Evolutionary conservation across 2,797 vertebrate genomes (phyloP).

Genomic region (Pampus argenteus): DNA sequence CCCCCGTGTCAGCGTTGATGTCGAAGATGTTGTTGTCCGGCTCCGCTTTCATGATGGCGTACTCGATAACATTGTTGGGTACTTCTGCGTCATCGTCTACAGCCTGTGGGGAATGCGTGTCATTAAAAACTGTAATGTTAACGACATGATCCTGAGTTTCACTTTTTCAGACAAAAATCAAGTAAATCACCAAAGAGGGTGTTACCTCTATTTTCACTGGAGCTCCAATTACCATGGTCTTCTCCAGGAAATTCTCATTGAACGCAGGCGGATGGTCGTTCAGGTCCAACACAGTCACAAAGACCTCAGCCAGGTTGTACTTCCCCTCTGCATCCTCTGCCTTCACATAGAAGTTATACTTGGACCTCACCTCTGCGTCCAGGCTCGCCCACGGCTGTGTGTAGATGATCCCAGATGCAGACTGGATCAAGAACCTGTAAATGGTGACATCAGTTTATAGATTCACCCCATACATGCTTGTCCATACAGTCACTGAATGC

Average conservation of each 20-base stretch:
- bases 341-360: constrained; percentile 97
- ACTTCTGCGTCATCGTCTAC: constrained; percentile 95
- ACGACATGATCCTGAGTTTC: constrained; percentile 77
- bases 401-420: constrained; percentile 93
- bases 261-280: constrained; percentile 98
- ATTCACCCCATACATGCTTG: neutral
- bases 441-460: neutral
- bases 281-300: constrained; percentile 92
- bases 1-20: constrained; percentile 92
- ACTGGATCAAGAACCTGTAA: constrained; percentile 93
- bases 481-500: neutral
- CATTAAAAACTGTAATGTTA: constrained; percentile 42
- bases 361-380: constrained; percentile 92
- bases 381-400: constrained; percentile 96
- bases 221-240: constrained; percentile 94
- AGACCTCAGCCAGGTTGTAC: constrained; percentile 94
- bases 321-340: constrained; percentile 95
- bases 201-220: constrained; percentile 94
- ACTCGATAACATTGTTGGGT: constrained; percentile 97
- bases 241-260: constrained; percentile 91
- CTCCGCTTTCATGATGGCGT: constrained; percentile 95
- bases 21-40: constrained; percentile 96
- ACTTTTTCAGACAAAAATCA: constrained; percentile 45
- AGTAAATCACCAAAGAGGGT: neutral
- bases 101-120: constrained; percentile 85